Base-by-base conservation (phyloP, 2,888 invertebrate genomes). In the Saturnia japonica region DNA sequence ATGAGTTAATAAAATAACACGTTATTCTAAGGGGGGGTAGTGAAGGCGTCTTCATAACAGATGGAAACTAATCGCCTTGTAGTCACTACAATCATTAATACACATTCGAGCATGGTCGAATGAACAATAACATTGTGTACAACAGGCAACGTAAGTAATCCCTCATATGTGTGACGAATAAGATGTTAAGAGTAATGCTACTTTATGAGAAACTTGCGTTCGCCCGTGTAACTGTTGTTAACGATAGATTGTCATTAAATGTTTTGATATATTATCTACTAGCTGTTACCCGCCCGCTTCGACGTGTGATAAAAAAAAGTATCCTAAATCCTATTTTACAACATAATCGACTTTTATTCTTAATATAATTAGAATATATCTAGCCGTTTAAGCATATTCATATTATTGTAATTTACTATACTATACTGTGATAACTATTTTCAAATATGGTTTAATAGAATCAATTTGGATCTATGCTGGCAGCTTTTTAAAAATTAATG, bases 51-150 rank as follows among this genome's bases (percentile, higher is more conserved):
- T 71, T 82, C 79, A 81, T 84, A 88, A 87, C 92, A 91, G 89
- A 91, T 90, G 91, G 89, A 82, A 85, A 81, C 83, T 91, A 91
- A 93, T 92, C 88, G 87, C 77, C 72, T 77, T 78, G 78, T 81
- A 80, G 83, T 83, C 83, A 76, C 72, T 74, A 76, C 80, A 74
- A 89, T 92, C 93, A 93, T 93, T 93, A 91, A 93, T 93, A 89
- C 85, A 77, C 84, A 90, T 93, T 84, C 84, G 78, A 76, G 77
- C 82, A 89, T 88, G 92, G 88, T 80, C 92, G 91, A 92, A 77
- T 85, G 84, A 85, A 74, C 89, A 85, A 77, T 82, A 78, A 82
- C 85, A 84, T 77, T 80, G 74, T 68, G 76, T 78, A 85, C 82
- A 81, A 73, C 76, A 73, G 69, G 57, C 74, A 42, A 70, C 72